Evolutionary conservation across 2,888 invertebrate species (phyloP).

Genomic region (Oligia latruncula): DNA sequence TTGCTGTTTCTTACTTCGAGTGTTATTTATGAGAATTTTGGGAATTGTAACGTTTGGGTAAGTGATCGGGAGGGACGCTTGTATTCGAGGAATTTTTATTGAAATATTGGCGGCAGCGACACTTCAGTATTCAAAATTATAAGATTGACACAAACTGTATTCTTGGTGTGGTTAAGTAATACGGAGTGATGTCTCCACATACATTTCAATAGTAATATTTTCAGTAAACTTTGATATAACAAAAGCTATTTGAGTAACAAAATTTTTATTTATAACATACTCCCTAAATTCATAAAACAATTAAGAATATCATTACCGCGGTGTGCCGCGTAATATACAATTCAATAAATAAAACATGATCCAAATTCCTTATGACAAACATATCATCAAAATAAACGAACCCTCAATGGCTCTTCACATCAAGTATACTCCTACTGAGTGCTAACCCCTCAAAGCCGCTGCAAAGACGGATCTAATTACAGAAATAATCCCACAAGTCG

Average conservation of each 20-base stretch:
- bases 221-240: background rate
- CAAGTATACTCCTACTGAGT: conserved; percentile 35
- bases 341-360: conserved; percentile 18
- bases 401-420: conserved; percentile 28
- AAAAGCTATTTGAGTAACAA: background rate
- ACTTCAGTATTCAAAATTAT: background rate
- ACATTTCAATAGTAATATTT: background rate
- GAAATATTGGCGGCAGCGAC: background rate
- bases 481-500: conserved; percentile 65
- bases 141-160: background rate
- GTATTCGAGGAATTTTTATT: background rate
- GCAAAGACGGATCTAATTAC: conserved; percentile 62
- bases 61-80: background rate
- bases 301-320: background rate
- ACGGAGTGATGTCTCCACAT: background rate
- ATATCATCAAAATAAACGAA: conserved; percentile 41
- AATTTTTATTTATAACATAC: background rate
- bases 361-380: conserved; percentile 19
- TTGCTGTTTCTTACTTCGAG: conserved; percentile 16
- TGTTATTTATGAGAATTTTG: conserved; percentile 35
- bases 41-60: conserved; percentile 9
- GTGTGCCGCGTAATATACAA: conserved; percentile 9
- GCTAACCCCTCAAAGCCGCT: conserved; percentile 49
- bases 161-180: too few species aligned
- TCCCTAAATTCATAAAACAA: background rate